phyloP scores from a whole-genome alignment of 2,113 vertebrate species.

The Anseranas semipalmata region DNA sequence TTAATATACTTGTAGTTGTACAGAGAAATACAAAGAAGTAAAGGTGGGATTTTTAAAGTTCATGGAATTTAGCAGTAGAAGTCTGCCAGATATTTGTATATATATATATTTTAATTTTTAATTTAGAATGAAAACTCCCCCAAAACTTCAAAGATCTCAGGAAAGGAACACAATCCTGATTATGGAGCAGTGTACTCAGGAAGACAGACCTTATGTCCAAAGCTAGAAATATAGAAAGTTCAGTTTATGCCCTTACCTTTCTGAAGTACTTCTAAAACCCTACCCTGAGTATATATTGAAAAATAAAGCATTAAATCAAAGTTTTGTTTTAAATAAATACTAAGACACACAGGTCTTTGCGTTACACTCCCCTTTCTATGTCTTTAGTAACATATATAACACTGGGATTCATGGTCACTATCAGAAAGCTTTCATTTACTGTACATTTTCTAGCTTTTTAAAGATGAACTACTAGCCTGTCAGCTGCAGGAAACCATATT shows the following conservation, averaged over 20 bases:
- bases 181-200: rapidly evolving
- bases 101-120: background rate
- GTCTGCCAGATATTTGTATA: background rate
- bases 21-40: background rate
- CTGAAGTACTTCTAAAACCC: background rate
- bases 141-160: background rate
- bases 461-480: background rate
- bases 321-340: too few species aligned
- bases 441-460: background rate
- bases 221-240: background rate
- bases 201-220: background rate
- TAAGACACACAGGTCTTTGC: background rate
- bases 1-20: background rate
- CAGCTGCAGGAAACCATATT: background rate
- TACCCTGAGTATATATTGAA: background rate
- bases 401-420: background rate
- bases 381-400: background rate
- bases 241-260: background rate
- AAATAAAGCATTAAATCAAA: background rate
- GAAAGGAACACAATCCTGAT: background rate
- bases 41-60: background rate
- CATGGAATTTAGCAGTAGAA: background rate
- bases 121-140: background rate
- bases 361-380: background rate
- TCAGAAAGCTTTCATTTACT: background rate